These are phyloP conservation scores for Disparrhopalites patrizii DNA, from an alignment of 2,888 invertebrate genomes.

Conservation along the genomic window DNA sequence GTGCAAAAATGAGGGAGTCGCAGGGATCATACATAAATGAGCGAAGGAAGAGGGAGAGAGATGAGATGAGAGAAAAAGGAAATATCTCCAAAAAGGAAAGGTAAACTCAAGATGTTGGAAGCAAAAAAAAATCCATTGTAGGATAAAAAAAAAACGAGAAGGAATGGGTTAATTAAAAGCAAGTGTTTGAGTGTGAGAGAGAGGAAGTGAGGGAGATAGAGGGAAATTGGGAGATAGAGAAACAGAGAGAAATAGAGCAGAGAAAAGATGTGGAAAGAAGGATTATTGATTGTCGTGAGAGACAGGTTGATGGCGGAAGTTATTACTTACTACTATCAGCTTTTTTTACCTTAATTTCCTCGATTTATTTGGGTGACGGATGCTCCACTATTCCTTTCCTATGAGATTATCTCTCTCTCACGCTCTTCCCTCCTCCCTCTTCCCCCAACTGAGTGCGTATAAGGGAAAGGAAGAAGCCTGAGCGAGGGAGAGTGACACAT, in stretches of 20 bases:
- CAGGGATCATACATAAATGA: background rate
- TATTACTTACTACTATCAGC: background rate
- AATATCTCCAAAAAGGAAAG: background rate
- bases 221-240: background rate
- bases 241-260: background rate
- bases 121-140: too few species aligned
- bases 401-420: background rate
- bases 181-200: background rate
- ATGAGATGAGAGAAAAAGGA: background rate
- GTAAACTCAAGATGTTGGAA: background rate
- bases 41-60: slow-evolving; percentile 1
- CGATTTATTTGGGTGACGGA: background rate
- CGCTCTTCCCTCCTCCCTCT: too few species aligned
- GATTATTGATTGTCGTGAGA: background rate
- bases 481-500: background rate
- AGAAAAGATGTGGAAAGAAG: too few species aligned
- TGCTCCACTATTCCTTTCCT: background rate
- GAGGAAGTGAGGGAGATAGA: background rate
- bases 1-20: background rate
- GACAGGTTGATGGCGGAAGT: background rate
- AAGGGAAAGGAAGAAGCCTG: too few species aligned
- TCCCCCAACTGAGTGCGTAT: too few species aligned
- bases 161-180: background rate
- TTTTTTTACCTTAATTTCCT: slow-evolving; percentile 2
- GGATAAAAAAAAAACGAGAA: background rate